Percentiles rank a stretch among this genome's conserved stretches.
Conservation (phyloP, 2,113 vertebrate species). For the Mobula hypostoma region DNA sequence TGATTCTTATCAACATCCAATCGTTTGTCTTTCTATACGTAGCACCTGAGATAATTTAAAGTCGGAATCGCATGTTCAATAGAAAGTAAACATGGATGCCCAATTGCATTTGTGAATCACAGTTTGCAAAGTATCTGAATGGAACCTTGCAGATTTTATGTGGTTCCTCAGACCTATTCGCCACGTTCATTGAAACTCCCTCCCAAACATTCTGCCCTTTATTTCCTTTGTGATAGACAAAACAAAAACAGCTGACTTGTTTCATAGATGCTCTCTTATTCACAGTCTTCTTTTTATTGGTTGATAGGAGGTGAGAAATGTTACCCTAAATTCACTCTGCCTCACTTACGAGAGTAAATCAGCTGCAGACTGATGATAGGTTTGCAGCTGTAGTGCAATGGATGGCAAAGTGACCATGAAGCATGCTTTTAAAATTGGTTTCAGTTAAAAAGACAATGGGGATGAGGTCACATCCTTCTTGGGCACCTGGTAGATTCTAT, state of each 20-base stretch:
- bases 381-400: constrained; percentile 31
- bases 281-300: constrained; percentile 11
- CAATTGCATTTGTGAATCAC: background rate
- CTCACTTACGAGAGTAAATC: background rate
- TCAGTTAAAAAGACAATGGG: constrained; percentile 5
- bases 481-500: constrained; percentile 16
- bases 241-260: background rate
- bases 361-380: constrained; percentile 17
- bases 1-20: background rate
- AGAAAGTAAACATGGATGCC: background rate
- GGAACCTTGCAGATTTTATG: background rate
- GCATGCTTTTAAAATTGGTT: constrained; percentile 26
- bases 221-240: background rate
- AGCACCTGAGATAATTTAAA: background rate
- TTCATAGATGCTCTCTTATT: constrained; percentile 14
- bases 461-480: constrained; percentile 2
- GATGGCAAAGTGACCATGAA: constrained; percentile 29
- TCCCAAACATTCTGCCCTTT: background rate
- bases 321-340: constrained; percentile 2
- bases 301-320: background rate
- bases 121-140: background rate
- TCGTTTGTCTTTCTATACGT: background rate
- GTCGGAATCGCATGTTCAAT: background rate
- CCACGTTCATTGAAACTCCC: background rate
- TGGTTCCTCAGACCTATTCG: background rate